Evolutionary conservation across 2,888 invertebrate species (phyloP).

Genomic region (Clistopyga incitator): DNA sequence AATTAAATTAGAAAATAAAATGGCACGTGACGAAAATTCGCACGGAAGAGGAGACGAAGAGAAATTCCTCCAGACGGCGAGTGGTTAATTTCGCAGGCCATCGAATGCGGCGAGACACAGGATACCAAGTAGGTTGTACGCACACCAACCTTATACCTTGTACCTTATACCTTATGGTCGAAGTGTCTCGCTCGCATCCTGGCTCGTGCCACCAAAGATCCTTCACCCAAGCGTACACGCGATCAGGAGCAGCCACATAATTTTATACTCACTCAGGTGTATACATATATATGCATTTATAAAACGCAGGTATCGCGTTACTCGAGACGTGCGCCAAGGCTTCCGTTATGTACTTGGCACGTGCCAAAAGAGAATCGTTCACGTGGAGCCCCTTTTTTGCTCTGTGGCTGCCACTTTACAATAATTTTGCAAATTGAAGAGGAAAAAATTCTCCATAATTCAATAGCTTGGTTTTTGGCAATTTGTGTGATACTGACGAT

Average conservation of each 20-base stretch:
- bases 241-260: slow-evolving; percentile 66
- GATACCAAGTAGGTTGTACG: slow-evolving; percentile 48
- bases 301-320: slow-evolving; percentile 71
- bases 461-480: neutral
- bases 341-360: slow-evolving; percentile 69
- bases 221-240: slow-evolving; percentile 63
- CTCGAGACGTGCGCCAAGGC: slow-evolving; percentile 66
- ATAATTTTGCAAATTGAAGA: too few species aligned
- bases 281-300: slow-evolving; percentile 18
- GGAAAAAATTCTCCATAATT: too few species aligned
- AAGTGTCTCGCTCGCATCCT: slow-evolving; percentile 70
- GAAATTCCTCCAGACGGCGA: slow-evolving; percentile 40
- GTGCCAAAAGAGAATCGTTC: slow-evolving; percentile 66
- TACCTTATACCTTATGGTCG: slow-evolving; percentile 23
- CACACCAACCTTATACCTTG: slow-evolving; percentile 9
- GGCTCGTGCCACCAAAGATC: slow-evolving; percentile 75
- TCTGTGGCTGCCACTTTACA: too few species aligned
- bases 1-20: too few species aligned
- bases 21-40: neutral
- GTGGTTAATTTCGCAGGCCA: slow-evolving; percentile 26
- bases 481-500: neutral
- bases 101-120: slow-evolving; percentile 54
- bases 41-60: neutral
- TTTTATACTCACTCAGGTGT: slow-evolving; percentile 70
- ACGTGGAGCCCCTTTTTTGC: slow-evolving; percentile 47